Base-by-base conservation (phyloP, 1,140 invertebrate genomes). In the Augochlora pura region DNA sequence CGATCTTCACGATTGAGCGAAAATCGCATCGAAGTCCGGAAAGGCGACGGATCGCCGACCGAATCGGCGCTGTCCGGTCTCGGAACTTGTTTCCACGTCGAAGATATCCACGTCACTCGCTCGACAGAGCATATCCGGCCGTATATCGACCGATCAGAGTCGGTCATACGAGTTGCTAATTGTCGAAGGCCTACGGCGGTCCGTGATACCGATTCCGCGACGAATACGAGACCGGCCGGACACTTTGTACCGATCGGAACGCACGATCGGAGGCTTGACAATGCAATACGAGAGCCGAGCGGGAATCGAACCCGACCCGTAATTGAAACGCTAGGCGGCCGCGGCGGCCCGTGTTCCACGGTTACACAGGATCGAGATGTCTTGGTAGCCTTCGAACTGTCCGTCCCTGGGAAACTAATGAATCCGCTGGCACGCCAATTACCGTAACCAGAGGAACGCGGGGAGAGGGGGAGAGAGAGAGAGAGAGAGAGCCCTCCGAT, bases 301-400 rank as follows among this genome's bases (percentile, higher is more conserved):
- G 39, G 10, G 42, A 46, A 66, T 25, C 6, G n/a, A 49, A 12
- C 64, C 42, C 8, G n/a, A 14, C 25, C 42, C 64, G 64, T 66
- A 66, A 66, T 46, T 66, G 64, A 66, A 66, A 49, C 64, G 64
- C 39, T 52, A 42, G n/a, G 63, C 27, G 63, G 63, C 38, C 38
- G n/a, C n/a, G n/a, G n/a, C n/a, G 23, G 14, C 16, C 4, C 49
- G 16, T 18, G 64, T 66, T 66, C n/a, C 32, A n/a, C 64, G 39
- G n/a, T 66, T 46, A n/a, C 64, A 46, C 39, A 4, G 39, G 39
- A 66, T 66, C 42, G 64, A 46, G n/a, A 66, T 46, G 64, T 66
- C 64, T 66, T 46, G n/a, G 64, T 46, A 49, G 39, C 38, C 64
- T 16, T 25, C 64, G 64, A 46, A 16, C n/a, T 66, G 64, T 46